Percentiles rank a stretch among this genome's conserved stretches.
phyloP scores from a whole-genome alignment of 2,797 vertebrate species.

The Pseudomugil tenellus region DNA sequence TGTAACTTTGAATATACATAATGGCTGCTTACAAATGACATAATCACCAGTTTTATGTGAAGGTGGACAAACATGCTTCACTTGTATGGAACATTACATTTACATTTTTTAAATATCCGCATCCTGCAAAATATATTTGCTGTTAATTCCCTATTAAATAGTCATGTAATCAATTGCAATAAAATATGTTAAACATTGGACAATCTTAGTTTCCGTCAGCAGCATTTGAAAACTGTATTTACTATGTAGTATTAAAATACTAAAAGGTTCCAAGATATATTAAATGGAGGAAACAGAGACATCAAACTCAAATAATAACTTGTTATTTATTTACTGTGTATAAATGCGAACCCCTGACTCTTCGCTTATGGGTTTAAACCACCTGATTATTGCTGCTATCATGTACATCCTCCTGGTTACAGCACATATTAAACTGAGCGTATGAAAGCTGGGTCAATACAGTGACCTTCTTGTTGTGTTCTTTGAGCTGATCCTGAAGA shows the following conservation, averaged over 20 bases:
- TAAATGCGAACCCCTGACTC: neutral
- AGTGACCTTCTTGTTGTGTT: neutral
- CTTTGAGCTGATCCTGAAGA: constrained; percentile 10
- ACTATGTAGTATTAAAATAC: neutral
- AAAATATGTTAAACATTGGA: neutral
- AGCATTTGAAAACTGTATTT: neutral
- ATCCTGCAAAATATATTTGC: neutral
- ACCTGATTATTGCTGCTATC: neutral
- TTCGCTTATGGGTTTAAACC: neutral
- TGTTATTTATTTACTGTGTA: neutral
- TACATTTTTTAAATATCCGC: no score
- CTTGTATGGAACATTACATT: no score
- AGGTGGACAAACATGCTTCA: no score
- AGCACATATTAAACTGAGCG: neutral
- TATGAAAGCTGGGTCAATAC: neutral
- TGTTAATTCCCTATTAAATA: neutral
- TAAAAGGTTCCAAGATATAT: neutral
- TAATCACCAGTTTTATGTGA: neutral
- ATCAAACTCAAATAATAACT: neutral
- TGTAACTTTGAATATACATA: neutral
- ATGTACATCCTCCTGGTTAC: neutral
- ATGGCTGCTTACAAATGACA: neutral
- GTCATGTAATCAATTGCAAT: neutral
- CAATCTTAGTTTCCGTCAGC: neutral
- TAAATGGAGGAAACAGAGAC: neutral